Conservation (phyloP, 2,888 invertebrate genomes). For the Sinodicranocentrus sp. region DNA sequence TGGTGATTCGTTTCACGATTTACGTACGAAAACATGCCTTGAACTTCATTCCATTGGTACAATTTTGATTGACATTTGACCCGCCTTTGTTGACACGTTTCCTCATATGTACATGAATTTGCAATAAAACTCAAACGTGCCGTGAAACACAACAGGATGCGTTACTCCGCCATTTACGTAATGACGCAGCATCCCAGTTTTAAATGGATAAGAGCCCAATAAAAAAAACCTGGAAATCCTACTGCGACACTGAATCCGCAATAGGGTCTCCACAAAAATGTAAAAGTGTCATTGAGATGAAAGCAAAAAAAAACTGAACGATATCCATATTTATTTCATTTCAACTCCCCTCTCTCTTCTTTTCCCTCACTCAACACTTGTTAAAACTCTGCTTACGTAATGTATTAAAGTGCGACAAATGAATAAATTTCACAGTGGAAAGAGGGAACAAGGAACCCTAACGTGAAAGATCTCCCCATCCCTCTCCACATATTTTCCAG, state of each 20-base stretch:
- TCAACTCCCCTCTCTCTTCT: background rate
- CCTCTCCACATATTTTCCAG: background rate
- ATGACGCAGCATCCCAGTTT: constrained; percentile 38
- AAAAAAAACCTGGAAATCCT: constrained; percentile 32
- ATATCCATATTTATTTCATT: constrained; percentile 5
- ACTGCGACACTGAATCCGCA: background rate
- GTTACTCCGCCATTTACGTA: constrained; percentile 51
- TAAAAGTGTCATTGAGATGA: background rate
- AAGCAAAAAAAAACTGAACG: background rate
- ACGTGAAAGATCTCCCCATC: background rate
- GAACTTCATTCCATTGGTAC: no score
- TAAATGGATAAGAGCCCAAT: constrained; percentile 36
- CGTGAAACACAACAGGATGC: constrained; percentile 45
- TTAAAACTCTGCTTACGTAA: constrained; percentile 4
- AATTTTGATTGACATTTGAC: background rate
- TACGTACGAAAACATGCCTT: no score
- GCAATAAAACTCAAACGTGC: constrained; percentile 71
- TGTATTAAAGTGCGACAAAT: background rate
- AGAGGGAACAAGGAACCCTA: background rate
- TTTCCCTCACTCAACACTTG: background rate
- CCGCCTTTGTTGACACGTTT: background rate
- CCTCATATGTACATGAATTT: constrained; percentile 64
- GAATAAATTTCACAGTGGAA: constrained; percentile 12
- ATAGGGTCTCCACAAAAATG: background rate
- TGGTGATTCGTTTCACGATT: no score